Base-by-base conservation (phyloP, 2,113 vertebrate species). In the Coptodon rendalli region DNA sequence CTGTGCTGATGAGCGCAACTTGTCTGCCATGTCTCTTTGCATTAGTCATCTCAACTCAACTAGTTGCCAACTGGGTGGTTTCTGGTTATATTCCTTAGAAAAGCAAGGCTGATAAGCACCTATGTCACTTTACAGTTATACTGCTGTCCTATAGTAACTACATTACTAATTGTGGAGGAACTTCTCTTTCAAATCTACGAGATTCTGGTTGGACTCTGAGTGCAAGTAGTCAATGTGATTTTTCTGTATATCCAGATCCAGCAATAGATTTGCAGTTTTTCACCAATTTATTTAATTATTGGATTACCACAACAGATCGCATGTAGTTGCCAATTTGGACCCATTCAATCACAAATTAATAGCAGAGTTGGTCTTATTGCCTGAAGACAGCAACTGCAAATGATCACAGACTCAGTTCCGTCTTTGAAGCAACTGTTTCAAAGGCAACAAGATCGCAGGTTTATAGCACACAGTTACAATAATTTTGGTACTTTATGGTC, bases 351-450 rank as follows among this genome's bases (percentile, higher is more conserved):
- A 27, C 68, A 19, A 17, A 48, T 40, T 3, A 24, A 76, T 11
- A 48, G 40, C 14, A 76, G 9, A 76, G 24, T 76, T 16, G 43
- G 22, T 76, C 40, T 76, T 48, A 76, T 48, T 48, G 22, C 40
- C 24, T 76, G 9, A 76, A 76, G 40, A 43, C 9, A 27, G 68
- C 24, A 11, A 48, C 9, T 48, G 3, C 14, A 29, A 48, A 45
- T 76, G 40, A 45, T 76, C 68, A 48, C 40, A 48, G 6, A 76
- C 40, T 27, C 43, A 45, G 22, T 76, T 45, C 14, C 3, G 0
- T 76, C 68, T 48, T 76, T 76, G 40, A 76, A 76, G 24, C 68
- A 76, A 29, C 71, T 7, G 4, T 48, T 76, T 76, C 24, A 76
- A 43, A 10, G 38, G 38, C 66, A 45, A 27, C 2, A 24, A 43